Conservation (phyloP, 2,113 vertebrate species). For the Serilophus lunatus region DNA sequence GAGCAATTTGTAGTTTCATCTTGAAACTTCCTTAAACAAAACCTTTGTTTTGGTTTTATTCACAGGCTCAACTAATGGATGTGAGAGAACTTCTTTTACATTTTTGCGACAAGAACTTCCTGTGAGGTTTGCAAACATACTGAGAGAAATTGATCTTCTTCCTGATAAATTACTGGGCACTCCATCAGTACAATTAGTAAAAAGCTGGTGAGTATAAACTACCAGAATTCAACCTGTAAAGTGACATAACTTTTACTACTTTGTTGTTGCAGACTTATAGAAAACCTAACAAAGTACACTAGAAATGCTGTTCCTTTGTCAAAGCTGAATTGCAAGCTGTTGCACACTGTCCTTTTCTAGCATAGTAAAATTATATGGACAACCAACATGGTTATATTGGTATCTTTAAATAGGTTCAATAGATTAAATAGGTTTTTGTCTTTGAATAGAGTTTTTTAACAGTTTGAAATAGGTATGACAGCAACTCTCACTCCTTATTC, state of each 20-base stretch:
- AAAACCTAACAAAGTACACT: neutral
- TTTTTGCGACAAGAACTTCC: constrained; percentile 96
- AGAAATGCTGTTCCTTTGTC: neutral
- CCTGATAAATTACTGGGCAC: constrained; percentile 87
- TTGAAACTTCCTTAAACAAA: neutral
- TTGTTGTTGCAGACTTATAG: neutral
- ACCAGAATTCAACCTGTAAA: neutral
- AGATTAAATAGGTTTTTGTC: too few species aligned
- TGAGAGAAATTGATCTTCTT: constrained; percentile 95
- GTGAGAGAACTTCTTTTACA: constrained; percentile 94
- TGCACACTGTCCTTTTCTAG: neutral
- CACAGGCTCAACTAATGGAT: constrained; percentile 90
- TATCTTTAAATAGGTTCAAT: neutral
- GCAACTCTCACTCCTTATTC: neutral
- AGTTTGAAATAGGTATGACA: neutral
- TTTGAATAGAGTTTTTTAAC: too few species aligned
- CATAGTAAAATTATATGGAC: neutral
- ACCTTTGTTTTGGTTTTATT: neutral
- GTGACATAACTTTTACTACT: neutral
- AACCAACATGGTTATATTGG: neutral
- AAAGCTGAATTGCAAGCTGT: neutral
- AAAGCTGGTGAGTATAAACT: constrained; percentile 84
- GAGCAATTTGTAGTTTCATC: neutral
- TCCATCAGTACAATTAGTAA: constrained; percentile 89
- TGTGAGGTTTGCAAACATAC: constrained; percentile 94